Evolutionary conservation across 92 coral and sea anemone species (phyloP), one percentile per base, ranked within the genome.

Genomic region (Pocillopora meandrina): DNA sequence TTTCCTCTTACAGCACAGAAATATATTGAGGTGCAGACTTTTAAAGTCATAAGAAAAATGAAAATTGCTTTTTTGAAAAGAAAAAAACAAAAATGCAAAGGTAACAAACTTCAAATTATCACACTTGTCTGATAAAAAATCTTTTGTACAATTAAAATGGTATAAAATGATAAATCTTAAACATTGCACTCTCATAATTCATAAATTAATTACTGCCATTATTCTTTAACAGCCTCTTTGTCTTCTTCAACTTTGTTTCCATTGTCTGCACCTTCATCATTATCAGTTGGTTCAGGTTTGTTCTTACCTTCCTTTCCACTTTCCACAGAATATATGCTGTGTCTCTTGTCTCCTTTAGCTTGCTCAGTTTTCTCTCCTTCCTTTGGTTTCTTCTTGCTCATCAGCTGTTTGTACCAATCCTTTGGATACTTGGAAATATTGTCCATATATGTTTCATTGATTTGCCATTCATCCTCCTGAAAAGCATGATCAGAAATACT

Each of bases 401-500:
- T 89, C 77, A 90, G 77, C 71, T 92, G 98, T 76, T 90, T 96
- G 94, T 96, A 94, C 99, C 99, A 94, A 82, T 89, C 97, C 76
- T 96, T 90, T 58, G 99, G 99, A 74, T 96, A 96, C 20, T 95
- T 96, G 76, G 99, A 85, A 84, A 96, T 96, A 78, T 96, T 96
- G 84, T 96, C 95, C 99, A 96, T 96, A 90, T 96, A 96, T 1
- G 84, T 80, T 73, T 92, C 95, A 56, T 96, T 96, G 69, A 92
- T 91, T 58, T 91, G 91, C 99, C 99, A 96, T 36, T 96, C 99
- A 86, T 96, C 99, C 84, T 96, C 97, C 99, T 96, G 81, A 1
- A 47, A 71, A 60, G 4, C 8, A 7, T 9, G 68, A 61, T 69
- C 56, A 49, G 3, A 10, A 12, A 13, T 67, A 59, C 62, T 12